Conservation (phyloP, 2,797 vertebrate genomes). For the Typhlichthys subterraneus region DNA sequence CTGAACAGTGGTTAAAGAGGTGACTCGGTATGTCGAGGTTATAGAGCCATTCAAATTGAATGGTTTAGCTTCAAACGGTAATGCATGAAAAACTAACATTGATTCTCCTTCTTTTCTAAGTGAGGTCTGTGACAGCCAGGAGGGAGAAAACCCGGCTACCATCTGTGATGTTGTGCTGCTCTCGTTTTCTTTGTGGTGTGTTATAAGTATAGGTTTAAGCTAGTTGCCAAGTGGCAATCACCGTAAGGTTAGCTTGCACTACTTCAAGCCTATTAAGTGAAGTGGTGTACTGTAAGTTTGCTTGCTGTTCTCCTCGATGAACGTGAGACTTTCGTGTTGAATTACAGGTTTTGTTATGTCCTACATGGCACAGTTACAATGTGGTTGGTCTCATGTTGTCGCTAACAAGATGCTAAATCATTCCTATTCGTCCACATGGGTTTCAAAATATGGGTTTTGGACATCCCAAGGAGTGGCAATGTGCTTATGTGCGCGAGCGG, state of each 20-base stretch:
- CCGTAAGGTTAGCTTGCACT: slow-evolving; percentile 48
- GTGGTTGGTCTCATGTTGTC: background rate
- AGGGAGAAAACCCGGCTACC: slow-evolving; percentile 8
- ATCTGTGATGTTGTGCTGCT: slow-evolving; percentile 1
- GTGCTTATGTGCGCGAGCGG: no score
- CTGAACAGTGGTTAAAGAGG: background rate
- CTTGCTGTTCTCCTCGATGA: background rate
- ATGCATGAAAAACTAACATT: no score
- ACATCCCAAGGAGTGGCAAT: no score
- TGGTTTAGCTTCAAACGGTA: no score
- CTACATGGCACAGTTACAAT: background rate
- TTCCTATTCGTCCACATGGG: background rate
- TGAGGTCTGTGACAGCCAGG: background rate
- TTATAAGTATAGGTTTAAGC: slow-evolving; percentile 36
- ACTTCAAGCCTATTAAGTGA: slow-evolving; percentile 52
- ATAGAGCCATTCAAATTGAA: no score
- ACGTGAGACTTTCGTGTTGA: no score
- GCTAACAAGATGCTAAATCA: background rate
- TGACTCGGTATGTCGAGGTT: no score
- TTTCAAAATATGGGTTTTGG: no score
- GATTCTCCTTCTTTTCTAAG: background rate
- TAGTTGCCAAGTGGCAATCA: slow-evolving; percentile 19
- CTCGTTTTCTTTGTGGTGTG: slow-evolving; percentile 27
- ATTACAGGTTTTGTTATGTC: no score
- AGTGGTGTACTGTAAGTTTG: slow-evolving; percentile 41